phyloP scores from a whole-genome alignment of 2,797 vertebrate genomes.

The Menidia menidia region DNA sequence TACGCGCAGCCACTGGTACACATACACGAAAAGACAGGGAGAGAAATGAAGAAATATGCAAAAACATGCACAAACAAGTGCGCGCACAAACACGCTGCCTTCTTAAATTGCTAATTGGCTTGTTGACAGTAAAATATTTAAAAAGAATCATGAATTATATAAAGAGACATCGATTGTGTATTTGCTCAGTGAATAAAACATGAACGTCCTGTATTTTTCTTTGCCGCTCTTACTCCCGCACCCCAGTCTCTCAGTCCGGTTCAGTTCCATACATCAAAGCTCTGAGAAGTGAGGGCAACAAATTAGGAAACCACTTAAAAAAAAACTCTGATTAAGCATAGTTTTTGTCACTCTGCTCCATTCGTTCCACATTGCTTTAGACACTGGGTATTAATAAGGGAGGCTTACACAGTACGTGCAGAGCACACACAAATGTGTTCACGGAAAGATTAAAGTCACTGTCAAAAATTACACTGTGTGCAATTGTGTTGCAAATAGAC shows the following conservation, averaged over 20 bases:
- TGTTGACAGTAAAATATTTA: constrained; percentile 76
- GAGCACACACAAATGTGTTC: too few species aligned
- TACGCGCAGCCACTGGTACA: not conserved
- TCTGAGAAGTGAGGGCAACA: constrained; percentile 5
- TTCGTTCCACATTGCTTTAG: not conserved
- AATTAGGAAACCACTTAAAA: not conserved
- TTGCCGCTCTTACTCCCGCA: not conserved
- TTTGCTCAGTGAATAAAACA: constrained; percentile 71
- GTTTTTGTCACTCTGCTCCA: not conserved
- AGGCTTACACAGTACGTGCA: too few species aligned
- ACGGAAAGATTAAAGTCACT: too few species aligned
- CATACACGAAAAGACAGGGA: constrained; percentile 1
- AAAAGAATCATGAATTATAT: constrained; percentile 66
- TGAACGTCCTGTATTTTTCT: constrained; percentile 34
- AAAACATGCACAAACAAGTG: not conserved
- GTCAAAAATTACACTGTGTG: too few species aligned
- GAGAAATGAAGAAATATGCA: not conserved
- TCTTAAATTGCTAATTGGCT: constrained; percentile 60
- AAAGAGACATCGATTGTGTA: constrained; percentile 71
- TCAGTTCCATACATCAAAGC: constrained; percentile 12
- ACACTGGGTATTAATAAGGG: not conserved
- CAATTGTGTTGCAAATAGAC: too few species aligned
- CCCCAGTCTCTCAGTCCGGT: not conserved
- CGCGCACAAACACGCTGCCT: constrained; percentile 6
- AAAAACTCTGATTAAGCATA: not conserved